Evolutionary conservation across 1,140 invertebrate genomes (phyloP), one percentile per base, ranked within the genome.

Genomic region (Potamilus streckersoni): DNA sequence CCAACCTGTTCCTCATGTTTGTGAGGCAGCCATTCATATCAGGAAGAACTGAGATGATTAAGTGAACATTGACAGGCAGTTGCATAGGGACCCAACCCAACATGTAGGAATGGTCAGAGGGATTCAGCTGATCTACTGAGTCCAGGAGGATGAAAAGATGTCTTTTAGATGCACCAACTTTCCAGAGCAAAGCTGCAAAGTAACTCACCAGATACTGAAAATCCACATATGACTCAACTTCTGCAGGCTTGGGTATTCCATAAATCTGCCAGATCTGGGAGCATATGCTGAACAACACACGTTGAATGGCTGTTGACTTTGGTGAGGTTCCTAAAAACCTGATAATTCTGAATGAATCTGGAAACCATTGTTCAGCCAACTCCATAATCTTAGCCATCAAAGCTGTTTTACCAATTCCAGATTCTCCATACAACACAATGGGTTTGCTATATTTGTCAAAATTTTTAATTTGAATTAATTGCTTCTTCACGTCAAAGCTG

Each of bases 1-100:
- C 71, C 20, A 82, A 75, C 16, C 71, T 55, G 14, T 73, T 61
- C 59, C 61, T 65, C 16, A 85, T 49, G 19, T 77, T 86, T 15
- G 80, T 71, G 4, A 86, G 78, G 56, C 80, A 68, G n/a, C 84
- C 75, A 61, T 76, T 71, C 59, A 83, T 75, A 62, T 84, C 76
- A 15, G 85, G 81, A 55, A 87, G 74, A n/a, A 84, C 82, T 14
- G 87, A 87, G 15, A 98, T 93, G 49, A 98, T 94, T 80, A 98
- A 94, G 68, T 81, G 76, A 20, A 87, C 80, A 71, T 81, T 79
- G 23, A 63, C 20, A 12, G 85, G 84, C 15, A 87, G 74, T n/a
- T 71, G 70, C 4, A 71, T 80, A 61, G 84, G 84, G 56, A 88
- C 49, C 87, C 87, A 88, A 63, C 77, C 72, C 55, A 85, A 70